Percentiles rank a stretch among this genome's conserved stretches.
phyloP scores from a whole-genome alignment of 2,888 invertebrate genomes.

The Oligia strigilis region DNA sequence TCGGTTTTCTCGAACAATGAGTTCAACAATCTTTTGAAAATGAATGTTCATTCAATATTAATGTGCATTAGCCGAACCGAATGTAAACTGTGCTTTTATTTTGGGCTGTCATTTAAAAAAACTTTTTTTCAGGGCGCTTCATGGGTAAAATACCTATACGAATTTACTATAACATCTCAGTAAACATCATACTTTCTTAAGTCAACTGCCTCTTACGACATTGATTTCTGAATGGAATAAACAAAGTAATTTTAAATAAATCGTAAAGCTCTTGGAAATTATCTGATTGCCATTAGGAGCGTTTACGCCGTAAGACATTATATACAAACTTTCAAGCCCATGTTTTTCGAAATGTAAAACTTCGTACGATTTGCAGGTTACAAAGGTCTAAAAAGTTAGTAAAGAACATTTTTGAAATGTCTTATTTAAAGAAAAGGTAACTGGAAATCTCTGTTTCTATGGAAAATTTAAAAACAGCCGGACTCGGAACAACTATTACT shows the following conservation, averaged over 20 bases:
- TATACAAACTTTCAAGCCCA: too few species aligned
- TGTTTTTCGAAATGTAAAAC: too few species aligned
- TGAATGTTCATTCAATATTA: constrained; percentile 43
- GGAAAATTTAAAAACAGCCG: too few species aligned
- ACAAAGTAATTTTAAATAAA: background rate
- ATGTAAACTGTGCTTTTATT: background rate
- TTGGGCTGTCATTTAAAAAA: background rate
- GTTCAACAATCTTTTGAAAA: constrained; percentile 49
- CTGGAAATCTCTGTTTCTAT: too few species aligned
- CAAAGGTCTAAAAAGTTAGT: too few species aligned
- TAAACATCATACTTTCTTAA: background rate
- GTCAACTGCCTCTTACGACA: background rate
- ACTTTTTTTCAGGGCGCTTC: background rate
- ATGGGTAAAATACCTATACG: background rate
- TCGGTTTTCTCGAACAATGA: constrained; percentile 56
- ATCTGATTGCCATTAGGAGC: background rate
- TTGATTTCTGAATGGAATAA: background rate
- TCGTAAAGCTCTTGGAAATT: background rate
- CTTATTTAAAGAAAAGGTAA: too few species aligned
- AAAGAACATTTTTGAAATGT: too few species aligned
- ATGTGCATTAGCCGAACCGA: constrained; percentile 32
- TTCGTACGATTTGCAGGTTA: too few species aligned
- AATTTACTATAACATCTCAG: background rate
- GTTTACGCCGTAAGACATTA: too few species aligned
- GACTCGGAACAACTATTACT: too few species aligned